phyloP scores from a whole-genome alignment of 2,888 invertebrate genomes.

The Heteropelma amictum region DNA sequence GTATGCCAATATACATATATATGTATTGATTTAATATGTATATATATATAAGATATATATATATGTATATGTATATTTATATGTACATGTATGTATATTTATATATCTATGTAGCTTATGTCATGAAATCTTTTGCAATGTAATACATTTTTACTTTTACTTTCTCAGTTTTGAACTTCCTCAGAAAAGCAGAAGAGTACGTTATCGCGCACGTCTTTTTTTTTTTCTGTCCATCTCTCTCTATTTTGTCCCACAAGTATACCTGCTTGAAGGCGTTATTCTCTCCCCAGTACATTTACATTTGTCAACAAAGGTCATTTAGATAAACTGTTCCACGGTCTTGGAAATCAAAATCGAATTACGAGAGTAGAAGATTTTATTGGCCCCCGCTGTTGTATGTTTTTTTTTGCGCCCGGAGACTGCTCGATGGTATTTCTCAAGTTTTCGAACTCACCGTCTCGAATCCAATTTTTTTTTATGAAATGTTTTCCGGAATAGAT shows the following conservation, averaged over 20 bases:
- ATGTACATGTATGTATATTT: constrained; percentile 43
- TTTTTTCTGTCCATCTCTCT: constrained; percentile 61
- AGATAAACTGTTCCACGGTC: too few species aligned
- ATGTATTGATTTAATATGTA: constrained; percentile 34
- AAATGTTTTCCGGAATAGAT: too few species aligned
- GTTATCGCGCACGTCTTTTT: constrained; percentile 59
- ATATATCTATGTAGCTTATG: constrained; percentile 59
- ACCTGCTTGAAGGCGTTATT: constrained; percentile 65
- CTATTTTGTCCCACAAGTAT: constrained; percentile 66
- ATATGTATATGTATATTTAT: constrained; percentile 12
- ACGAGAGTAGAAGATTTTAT: too few species aligned
- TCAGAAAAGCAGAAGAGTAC: constrained; percentile 26
- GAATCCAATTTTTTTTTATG: too few species aligned
- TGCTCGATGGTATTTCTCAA: too few species aligned
- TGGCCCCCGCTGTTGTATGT: neutral
- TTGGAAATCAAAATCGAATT: too few species aligned
- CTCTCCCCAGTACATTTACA: constrained; percentile 35
- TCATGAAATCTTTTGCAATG: constrained; percentile 54
- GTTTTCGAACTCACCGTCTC: too few species aligned
- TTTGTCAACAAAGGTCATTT: neutral
- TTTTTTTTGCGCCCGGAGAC: too few species aligned
- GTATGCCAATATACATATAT: constrained; percentile 22
- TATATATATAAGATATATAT: constrained; percentile 54
- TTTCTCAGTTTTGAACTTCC: constrained; percentile 36
- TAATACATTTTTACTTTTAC: constrained; percentile 46